Conservation (phyloP, 2,888 invertebrate species). For the Craniophora ligustri region DNA sequence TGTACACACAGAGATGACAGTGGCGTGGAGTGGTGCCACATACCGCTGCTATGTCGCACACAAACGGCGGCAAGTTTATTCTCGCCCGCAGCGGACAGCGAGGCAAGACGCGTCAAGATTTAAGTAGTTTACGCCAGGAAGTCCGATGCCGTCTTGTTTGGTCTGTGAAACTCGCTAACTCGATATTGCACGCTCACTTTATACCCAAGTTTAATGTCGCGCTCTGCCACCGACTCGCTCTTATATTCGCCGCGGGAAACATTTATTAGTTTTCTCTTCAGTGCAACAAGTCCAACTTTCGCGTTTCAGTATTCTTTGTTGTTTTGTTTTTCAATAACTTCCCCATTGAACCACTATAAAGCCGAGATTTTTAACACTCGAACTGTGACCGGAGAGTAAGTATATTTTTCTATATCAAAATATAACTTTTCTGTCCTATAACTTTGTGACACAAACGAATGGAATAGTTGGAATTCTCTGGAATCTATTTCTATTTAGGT, state of each 20-base stretch:
- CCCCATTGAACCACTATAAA: conserved; percentile 47
- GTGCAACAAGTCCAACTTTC: conserved; percentile 79
- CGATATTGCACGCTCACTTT: conserved; percentile 85
- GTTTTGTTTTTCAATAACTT: conserved; percentile 69
- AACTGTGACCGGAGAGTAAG: conserved; percentile 29
- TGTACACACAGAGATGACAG: conserved; percentile 52
- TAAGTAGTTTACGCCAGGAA: conserved; percentile 85
- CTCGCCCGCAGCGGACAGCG: conserved; percentile 61
- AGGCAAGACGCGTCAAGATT: conserved; percentile 77
- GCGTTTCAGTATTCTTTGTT: conserved; percentile 64
- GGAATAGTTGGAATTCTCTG: conserved; percentile 7
- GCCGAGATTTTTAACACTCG: conserved; percentile 43
- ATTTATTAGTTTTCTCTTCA: conserved; percentile 76
- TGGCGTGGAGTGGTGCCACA: conserved; percentile 40
- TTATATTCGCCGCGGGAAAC: conserved; percentile 72
- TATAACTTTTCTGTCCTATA: conserved; percentile 29
- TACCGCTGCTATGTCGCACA: conserved; percentile 39
- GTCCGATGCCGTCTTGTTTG: conserved; percentile 76
- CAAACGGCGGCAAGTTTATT: conserved; percentile 59
- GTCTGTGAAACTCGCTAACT: conserved; percentile 81
- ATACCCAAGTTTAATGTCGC: conserved; percentile 80
- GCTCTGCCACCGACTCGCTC: conserved; percentile 64
- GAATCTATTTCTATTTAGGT: not conserved
- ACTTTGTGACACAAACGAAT: conserved; percentile 17
- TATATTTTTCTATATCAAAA: conserved; percentile 18